Evolutionary conservation across 2,113 vertebrate species (phyloP), one percentile per base, ranked within the genome.

Genomic region (Burhinus bistriatus): DNA sequence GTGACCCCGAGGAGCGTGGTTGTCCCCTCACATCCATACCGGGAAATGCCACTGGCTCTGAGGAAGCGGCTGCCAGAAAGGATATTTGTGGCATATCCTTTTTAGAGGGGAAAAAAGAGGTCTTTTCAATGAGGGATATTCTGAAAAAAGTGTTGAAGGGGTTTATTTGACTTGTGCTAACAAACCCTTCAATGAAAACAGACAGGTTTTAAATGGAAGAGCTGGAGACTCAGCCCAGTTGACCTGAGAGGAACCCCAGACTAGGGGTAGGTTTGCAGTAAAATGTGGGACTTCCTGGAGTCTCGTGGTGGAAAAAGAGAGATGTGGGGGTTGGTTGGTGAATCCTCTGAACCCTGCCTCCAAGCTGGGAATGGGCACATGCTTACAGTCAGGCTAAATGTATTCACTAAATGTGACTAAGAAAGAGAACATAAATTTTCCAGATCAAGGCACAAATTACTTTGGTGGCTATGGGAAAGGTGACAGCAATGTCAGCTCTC

Each of bases 1-100:
- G 27, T 69, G 21, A 65, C 25, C 16, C 23, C 2, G 0, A 75
- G 25, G 21, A 69, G 15, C 2, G 1, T 2, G 1, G 15, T 23
- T 83, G 52, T 80, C n/a, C 23, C 58, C 38, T 84, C 27, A 69
- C 27, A 66, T 65, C 25, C 30, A 36, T n/a, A 27, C 3, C 0
- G 4, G 59, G 62, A 85, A 87, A 89, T n/a, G 54, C n/a, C 66
- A 64, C 15, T 59, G 68, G 25, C 9, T 72, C 34, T 70, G 51
- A 69, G 27, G 25, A 69, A 70, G 22, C 1, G 4, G 15, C 9
- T 84, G 58, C 21, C 81, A 59, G 38, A 77, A 92, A 79, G 38
- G 25, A 29, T 86, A 58, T 47, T 57, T 92, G 40, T 54, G 64
- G 6, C 6, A 20, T 21, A 51, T 83, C 11, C 23, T 83, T 73